Conservation (phyloP, 2,888 invertebrate species). For the Drosophila mayaguana region DNA sequence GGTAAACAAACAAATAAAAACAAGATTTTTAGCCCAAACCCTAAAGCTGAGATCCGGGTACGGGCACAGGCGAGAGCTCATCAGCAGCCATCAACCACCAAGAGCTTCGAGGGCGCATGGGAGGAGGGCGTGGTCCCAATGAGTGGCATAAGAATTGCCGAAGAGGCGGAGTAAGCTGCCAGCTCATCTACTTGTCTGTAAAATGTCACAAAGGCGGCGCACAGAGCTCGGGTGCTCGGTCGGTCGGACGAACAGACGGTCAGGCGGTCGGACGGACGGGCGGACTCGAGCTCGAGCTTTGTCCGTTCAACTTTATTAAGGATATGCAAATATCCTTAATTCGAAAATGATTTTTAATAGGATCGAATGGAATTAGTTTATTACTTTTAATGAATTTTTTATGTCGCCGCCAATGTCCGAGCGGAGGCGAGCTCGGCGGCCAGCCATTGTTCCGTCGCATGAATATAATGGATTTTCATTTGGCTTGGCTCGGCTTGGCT, state of each 20-base stretch:
- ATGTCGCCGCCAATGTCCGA: constrained; percentile 66
- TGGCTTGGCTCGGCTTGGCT: constrained; percentile 8
- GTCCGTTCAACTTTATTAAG: constrained; percentile 82
- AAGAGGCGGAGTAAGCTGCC: constrained; percentile 26
- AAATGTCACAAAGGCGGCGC: constrained; percentile 73
- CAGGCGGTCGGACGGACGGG: not conserved
- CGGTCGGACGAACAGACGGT: not conserved
- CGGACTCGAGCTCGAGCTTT: constrained; percentile 14
- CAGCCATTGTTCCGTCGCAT: constrained; percentile 58
- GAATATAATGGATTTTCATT: constrained; percentile 73
- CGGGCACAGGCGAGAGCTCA: constrained; percentile 48
- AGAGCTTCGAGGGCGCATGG: not conserved
- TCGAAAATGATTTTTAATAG: constrained; percentile 85
- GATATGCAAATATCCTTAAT: constrained; percentile 85
- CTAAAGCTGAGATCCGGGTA: not conserved
- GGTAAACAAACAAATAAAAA: constrained; percentile 80
- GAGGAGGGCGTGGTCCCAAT: constrained; percentile 5
- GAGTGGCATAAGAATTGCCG: constrained; percentile 19
- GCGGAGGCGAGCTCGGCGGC: constrained; percentile 5
- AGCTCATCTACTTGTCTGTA: constrained; percentile 76
- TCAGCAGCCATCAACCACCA: constrained; percentile 72
- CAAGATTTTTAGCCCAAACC: constrained; percentile 64
- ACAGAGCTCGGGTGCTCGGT: not conserved
- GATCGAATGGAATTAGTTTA: constrained; percentile 85
- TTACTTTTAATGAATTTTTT: constrained; percentile 85